Evolutionary conservation across 1,140 invertebrate genomes (phyloP).

Genomic region (Pseudomyrmex concolor): DNA sequence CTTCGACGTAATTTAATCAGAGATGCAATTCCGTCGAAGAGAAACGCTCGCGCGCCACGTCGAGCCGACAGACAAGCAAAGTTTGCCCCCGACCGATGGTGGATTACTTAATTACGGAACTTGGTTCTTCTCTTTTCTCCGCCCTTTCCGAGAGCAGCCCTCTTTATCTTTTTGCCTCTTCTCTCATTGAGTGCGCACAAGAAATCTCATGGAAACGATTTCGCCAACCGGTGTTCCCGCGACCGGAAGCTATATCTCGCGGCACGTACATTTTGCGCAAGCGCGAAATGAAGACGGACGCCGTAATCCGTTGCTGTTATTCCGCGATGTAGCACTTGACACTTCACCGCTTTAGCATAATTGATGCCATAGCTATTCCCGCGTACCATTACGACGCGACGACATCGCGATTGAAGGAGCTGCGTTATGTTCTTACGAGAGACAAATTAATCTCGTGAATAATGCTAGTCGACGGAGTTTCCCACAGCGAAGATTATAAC

Average conservation of each 20-base stretch:
- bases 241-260: background rate
- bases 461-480: background rate
- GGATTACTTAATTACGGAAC: constrained; percentile 55
- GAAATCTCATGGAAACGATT: constrained; percentile 25
- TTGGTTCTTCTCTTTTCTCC: background rate
- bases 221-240: background rate
- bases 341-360: constrained; percentile 31
- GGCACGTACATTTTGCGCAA: background rate
- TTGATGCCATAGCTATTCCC: constrained; percentile 34
- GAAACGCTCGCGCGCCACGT: constrained; percentile 6
- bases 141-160: background rate
- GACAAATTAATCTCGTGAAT: constrained; percentile 33
- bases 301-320: constrained; percentile 21
- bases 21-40: constrained; percentile 56
- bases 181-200: constrained; percentile 13
- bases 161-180: constrained; percentile 8
- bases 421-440: constrained; percentile 30
- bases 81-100: constrained; percentile 20
- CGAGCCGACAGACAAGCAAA: constrained; percentile 45
- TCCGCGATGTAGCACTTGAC: constrained; percentile 29
- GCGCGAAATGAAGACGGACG: constrained; percentile 2
- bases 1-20: constrained; percentile 51
- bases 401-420: constrained; percentile 27
- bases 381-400: constrained; percentile 17
- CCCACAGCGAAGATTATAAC: background rate